phyloP scores from a whole-genome alignment of 2,113 vertebrate species.

The Trichomycterus rosablanca region DNA sequence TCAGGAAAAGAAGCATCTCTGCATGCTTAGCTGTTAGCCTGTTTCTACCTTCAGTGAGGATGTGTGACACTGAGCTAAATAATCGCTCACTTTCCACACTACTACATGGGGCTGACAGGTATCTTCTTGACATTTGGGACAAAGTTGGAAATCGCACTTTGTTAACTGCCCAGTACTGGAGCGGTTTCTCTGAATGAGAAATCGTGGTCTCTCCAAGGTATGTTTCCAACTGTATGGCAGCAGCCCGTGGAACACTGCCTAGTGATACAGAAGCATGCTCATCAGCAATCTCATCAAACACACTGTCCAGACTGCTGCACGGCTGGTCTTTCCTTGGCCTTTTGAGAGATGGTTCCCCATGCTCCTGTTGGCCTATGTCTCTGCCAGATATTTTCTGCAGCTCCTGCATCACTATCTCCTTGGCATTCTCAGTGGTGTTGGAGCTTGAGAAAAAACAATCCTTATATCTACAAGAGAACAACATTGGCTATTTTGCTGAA shows the following conservation, averaged over 20 bases:
- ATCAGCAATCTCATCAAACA: no score
- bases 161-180: no score
- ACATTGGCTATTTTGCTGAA: no score
- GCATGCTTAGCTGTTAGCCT: conserved; percentile 10
- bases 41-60: conserved; percentile 1
- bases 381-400: background rate
- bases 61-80: background rate
- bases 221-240: no score
- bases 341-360: background rate
- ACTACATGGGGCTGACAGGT: no score
- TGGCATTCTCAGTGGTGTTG: background rate
- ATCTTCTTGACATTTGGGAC: no score
- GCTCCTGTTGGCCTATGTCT: background rate
- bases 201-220: no score
- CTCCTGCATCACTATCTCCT: background rate
- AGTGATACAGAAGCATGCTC: no score
- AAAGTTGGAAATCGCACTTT: no score
- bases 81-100: no score
- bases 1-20: conserved; percentile 10
- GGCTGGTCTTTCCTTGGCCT: background rate
- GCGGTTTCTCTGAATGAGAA: no score
- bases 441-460: background rate
- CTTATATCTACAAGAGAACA: background rate
- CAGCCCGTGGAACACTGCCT: no score
- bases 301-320: conserved; percentile 1